Evolutionary conservation across 2,797 vertebrate species (phyloP).

Genomic region (Pempheris klunzingeri): DNA sequence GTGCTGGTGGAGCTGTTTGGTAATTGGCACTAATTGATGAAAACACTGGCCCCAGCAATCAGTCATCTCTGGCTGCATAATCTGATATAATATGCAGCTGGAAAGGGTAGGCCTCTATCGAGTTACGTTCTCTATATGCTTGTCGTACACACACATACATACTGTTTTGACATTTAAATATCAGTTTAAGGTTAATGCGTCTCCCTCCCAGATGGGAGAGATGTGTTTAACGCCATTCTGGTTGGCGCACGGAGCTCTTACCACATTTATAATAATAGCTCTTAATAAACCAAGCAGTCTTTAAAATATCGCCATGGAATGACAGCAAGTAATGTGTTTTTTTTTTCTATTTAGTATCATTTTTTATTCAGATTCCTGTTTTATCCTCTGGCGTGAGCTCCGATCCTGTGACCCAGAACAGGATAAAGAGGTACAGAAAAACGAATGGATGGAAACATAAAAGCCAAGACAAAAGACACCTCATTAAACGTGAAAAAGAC

Average conservation of each 20-base stretch:
- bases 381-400: not conserved
- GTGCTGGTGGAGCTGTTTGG: slow-evolving; percentile 56
- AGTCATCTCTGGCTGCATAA: slow-evolving; percentile 75
- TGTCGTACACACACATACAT: slow-evolving; percentile 43
- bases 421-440: not conserved
- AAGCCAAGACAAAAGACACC: not conserved
- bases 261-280: slow-evolving; percentile 56
- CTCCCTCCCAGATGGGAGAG: slow-evolving; percentile 69
- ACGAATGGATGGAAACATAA: not conserved
- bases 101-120: slow-evolving; percentile 76
- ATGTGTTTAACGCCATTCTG: slow-evolving; percentile 62
- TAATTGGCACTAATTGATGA: slow-evolving; percentile 81
- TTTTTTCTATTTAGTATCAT: not conserved
- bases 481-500: not conserved
- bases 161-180: slow-evolving; percentile 84
- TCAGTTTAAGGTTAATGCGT: slow-evolving; percentile 84
- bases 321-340: slow-evolving; percentile 1
- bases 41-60: slow-evolving; percentile 69
- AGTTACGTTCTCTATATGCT: slow-evolving; percentile 72
- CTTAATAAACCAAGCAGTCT: slow-evolving; percentile 44
- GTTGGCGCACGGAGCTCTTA: slow-evolving; percentile 25
- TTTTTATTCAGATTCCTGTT: slow-evolving; percentile 10
- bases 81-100: slow-evolving; percentile 74
- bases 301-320: slow-evolving; percentile 14
- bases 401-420: not conserved